These are phyloP conservation scores for Acinonyx jubatus DNA, from an alignment of 2,113 vertebrate genomes.

Conservation along the genomic window DNA sequence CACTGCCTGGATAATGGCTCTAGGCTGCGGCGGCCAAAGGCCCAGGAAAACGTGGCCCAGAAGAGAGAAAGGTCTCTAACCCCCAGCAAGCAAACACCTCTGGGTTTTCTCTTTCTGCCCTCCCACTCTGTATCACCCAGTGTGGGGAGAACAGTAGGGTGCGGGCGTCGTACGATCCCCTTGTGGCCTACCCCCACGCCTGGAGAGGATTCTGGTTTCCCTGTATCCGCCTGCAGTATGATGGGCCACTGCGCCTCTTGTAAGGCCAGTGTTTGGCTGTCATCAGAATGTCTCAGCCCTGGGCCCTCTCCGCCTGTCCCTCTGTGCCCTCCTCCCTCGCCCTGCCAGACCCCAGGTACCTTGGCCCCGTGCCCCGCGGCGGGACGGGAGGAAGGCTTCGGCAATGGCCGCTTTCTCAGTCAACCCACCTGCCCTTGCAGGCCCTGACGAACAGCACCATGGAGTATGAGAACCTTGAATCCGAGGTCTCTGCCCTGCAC, in stretches of 20 bases:
- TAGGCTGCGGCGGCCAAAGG: neutral
- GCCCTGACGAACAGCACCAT: conserved; percentile 90
- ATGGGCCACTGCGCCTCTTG: neutral
- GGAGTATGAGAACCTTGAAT: conserved; percentile 94
- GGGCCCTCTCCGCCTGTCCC: neutral
- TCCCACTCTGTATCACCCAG: neutral
- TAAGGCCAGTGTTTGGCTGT: neutral
- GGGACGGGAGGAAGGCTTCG: neutral
- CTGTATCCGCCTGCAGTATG: neutral
- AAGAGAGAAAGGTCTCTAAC: neutral
- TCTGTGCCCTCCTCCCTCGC: neutral
- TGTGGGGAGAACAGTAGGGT: neutral
- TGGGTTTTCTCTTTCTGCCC: neutral
- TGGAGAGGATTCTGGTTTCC: neutral
- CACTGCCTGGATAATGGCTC: too few relatives aligned
- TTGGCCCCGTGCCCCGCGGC: neutral
- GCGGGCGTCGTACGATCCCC: fast-evolving
- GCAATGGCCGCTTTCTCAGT: neutral
- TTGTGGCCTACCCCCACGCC: neutral
- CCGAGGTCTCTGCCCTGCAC: conserved; percentile 93
- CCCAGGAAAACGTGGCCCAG: neutral
- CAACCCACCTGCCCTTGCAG: conserved; percentile 70
- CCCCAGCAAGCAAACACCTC: neutral
- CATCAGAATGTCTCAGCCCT: neutral
- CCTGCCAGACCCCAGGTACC: neutral